phyloP scores from a whole-genome alignment of 2,888 invertebrate species.

The Mythimna vitellina region DNA sequence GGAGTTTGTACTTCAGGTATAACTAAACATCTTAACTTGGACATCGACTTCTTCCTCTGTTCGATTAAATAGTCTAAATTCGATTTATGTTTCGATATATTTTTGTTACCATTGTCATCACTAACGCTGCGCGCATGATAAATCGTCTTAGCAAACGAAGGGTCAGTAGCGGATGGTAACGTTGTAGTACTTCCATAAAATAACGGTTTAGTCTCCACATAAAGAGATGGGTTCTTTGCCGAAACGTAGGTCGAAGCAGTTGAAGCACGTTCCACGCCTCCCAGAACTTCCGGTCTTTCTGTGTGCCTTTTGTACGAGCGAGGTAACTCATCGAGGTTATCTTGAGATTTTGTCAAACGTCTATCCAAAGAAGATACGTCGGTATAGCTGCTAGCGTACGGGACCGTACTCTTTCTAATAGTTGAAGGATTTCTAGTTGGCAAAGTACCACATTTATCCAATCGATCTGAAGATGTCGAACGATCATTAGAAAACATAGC shows the following conservation, averaged over 20 bases:
- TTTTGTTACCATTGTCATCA: constrained; percentile 84
- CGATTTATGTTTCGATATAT: constrained; percentile 88
- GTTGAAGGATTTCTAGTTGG: constrained; percentile 77
- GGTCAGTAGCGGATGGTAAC: constrained; percentile 77
- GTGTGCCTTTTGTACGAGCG: constrained; percentile 79
- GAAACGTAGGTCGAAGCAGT: constrained; percentile 71
- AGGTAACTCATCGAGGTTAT: constrained; percentile 89
- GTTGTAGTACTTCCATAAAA: constrained; percentile 88
- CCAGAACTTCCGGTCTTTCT: constrained; percentile 88
- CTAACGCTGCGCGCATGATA: constrained; percentile 86
- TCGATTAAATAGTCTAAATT: constrained; percentile 94
- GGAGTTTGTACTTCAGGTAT: constrained; percentile 94
- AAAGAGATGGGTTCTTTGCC: constrained; percentile 67
- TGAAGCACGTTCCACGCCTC: constrained; percentile 84
- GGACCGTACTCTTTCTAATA: constrained; percentile 76
- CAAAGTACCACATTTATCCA: constrained; percentile 86
- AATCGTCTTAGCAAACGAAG: constrained; percentile 76
- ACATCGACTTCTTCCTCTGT: constrained; percentile 95
- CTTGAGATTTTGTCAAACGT: constrained; percentile 87
- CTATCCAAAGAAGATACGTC: constrained; percentile 84
- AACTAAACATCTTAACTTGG: constrained; percentile 96
- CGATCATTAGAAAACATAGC: constrained; percentile 94
- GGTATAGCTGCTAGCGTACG: constrained; percentile 77
- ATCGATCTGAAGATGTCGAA: constrained; percentile 80
- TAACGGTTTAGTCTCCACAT: constrained; percentile 80